phyloP scores from a whole-genome alignment of 2,888 invertebrate species.

The Phengaris alcon region DNA sequence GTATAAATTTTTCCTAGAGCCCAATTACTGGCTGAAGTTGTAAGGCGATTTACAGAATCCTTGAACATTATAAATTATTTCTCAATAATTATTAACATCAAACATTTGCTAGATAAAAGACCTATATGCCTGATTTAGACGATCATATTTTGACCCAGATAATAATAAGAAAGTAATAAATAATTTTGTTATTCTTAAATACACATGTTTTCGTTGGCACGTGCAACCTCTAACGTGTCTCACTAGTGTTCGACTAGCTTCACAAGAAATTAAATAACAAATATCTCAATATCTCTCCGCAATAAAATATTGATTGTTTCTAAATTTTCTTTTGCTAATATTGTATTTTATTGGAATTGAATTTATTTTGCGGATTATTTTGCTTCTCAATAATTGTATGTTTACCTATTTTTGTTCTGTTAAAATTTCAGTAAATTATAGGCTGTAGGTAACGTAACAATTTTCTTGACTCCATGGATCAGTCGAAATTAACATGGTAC shows the following conservation, averaged over 20 bases:
- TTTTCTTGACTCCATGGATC: too few species aligned
- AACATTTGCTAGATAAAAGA: background rate
- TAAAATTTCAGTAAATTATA: too few species aligned
- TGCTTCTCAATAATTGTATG: background rate
- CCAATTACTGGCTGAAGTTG: background rate
- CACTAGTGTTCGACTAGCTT: background rate
- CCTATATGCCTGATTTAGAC: background rate
- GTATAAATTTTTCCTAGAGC: background rate
- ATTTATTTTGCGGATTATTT: background rate
- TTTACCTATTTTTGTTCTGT: background rate
- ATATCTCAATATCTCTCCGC: background rate
- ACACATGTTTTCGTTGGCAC: background rate
- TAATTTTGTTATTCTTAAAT: constrained; percentile 4
- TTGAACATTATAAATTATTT: background rate
- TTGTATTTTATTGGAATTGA: background rate
- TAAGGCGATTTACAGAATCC: background rate
- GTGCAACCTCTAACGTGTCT: constrained; percentile 4
- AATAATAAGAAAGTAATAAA: background rate
- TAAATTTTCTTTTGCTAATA: background rate
- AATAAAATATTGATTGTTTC: background rate
- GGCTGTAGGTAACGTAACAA: too few species aligned
- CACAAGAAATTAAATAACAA: constrained; percentile 15
- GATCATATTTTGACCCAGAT: background rate
- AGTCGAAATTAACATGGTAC: too few species aligned
- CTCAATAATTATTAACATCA: background rate